These are phyloP conservation scores for Pogonocichla stellata DNA, from an alignment of 2,113 vertebrate genomes.

Conservation along the genomic window DNA sequence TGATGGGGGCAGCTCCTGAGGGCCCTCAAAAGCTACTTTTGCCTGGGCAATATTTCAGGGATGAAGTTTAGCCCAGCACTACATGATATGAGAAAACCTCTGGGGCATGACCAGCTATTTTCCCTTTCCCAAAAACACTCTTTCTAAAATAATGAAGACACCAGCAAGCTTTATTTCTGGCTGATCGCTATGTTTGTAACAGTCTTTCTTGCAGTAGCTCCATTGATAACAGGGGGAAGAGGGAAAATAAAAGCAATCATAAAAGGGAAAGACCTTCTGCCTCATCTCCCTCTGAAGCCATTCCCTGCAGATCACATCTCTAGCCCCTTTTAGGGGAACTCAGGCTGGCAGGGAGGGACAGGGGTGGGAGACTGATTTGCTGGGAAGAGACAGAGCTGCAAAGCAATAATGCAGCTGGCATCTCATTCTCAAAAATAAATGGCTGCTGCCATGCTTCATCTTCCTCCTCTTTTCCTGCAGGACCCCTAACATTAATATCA, in stretches of 20 bases:
- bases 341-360: background rate
- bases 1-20: background rate
- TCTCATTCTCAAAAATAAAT: background rate
- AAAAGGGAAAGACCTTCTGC: background rate
- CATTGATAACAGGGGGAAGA: background rate
- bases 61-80: background rate
- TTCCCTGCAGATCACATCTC: background rate
- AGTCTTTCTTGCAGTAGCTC: background rate
- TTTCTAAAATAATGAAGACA: background rate
- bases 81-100: background rate
- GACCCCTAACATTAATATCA: background rate
- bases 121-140: background rate
- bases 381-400: background rate
- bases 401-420: background rate
- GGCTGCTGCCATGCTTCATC: background rate
- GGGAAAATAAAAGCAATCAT: background rate
- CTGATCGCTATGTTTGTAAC: background rate
- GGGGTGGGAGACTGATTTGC: background rate
- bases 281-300: background rate
- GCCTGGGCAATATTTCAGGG: background rate
- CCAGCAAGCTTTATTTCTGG: background rate
- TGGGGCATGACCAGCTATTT: background rate
- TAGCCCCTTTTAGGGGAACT: background rate
- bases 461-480: background rate
- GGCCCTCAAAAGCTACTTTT: background rate